These are phyloP conservation scores for Vulpes lagopus DNA, from an alignment of 2,113 vertebrate genomes.

Conservation along the genomic window DNA sequence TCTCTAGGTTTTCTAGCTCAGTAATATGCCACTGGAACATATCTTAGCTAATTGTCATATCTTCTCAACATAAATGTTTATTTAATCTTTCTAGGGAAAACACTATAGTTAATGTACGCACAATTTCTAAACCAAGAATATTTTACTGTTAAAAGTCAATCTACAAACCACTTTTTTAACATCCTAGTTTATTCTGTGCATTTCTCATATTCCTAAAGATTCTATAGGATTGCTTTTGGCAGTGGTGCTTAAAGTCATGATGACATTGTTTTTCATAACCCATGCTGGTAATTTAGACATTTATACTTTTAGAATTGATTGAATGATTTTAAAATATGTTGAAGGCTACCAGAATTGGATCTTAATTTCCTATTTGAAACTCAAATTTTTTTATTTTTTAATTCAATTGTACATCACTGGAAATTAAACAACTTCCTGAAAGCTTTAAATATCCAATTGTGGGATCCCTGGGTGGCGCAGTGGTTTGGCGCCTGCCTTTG, in stretches of 20 bases:
- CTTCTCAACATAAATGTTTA: not conserved
- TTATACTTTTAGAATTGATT: constrained; percentile 38
- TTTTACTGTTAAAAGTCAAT: constrained; percentile 19
- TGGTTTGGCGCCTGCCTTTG: too few species aligned
- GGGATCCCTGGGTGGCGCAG: too few species aligned
- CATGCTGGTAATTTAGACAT: not conserved
- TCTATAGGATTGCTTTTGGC: not conserved
- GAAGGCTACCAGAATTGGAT: constrained; percentile 15
- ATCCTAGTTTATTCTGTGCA: not conserved
- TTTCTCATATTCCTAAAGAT: constrained; percentile 33
- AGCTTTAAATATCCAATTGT: not conserved
- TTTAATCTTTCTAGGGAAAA: constrained; percentile 15
- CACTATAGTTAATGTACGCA: not conserved
- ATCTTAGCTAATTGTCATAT: not conserved
- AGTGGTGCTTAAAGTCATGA: not conserved
- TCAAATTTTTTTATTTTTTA: constrained; percentile 11
- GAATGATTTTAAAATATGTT: constrained; percentile 44
- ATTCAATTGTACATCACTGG: not conserved
- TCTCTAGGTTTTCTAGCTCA: not conserved
- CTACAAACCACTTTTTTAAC: not conserved
- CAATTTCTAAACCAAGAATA: constrained; percentile 17
- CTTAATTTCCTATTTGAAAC: constrained; percentile 10
- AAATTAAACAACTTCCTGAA: not conserved
- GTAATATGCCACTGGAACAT: not conserved
- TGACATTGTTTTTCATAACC: constrained; percentile 19